Evolutionary conservation across 2,113 vertebrate species (phyloP).

Genomic region (Misgurnus mizolepis): DNA sequence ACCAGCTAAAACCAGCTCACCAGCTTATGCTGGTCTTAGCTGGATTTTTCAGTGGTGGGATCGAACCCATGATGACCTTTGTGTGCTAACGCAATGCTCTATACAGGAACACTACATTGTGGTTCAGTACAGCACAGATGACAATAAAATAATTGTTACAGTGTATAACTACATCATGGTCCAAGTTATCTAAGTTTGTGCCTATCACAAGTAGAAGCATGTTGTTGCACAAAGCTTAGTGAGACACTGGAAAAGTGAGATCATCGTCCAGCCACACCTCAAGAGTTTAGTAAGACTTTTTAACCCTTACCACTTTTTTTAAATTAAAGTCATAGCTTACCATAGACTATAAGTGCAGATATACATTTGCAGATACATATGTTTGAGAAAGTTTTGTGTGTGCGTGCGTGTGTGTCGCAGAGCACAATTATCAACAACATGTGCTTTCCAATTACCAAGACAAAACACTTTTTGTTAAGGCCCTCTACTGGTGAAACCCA

Average conservation of each 20-base stretch:
- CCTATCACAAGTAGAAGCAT: constrained; percentile 47
- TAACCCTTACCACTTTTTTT: neutral
- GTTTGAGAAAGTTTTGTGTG: no score
- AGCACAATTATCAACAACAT: constrained; percentile 20
- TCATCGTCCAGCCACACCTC: constrained; percentile 43
- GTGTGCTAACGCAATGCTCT: no score
- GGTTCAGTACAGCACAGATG: no score
- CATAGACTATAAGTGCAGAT: no score
- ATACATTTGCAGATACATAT: neutral
- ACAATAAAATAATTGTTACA: neutral
- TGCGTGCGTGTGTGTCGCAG: neutral
- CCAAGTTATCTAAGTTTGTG: neutral
- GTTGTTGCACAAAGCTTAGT: constrained; percentile 22
- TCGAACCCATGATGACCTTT: no score
- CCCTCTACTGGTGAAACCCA: neutral
- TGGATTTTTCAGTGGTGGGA: no score
- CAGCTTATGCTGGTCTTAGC: no score
- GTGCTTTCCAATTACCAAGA: constrained; percentile 27
- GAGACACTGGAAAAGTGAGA: constrained; percentile 19
- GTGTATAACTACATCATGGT: neutral
- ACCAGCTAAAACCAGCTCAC: no score
- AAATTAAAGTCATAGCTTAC: neutral
- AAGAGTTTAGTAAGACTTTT: constrained; percentile 31
- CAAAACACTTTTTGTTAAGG: neutral
- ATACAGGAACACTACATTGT: no score